phyloP scores from a whole-genome alignment of 2,113 vertebrate genomes.

The Dendrocopos noguchii region DNA sequence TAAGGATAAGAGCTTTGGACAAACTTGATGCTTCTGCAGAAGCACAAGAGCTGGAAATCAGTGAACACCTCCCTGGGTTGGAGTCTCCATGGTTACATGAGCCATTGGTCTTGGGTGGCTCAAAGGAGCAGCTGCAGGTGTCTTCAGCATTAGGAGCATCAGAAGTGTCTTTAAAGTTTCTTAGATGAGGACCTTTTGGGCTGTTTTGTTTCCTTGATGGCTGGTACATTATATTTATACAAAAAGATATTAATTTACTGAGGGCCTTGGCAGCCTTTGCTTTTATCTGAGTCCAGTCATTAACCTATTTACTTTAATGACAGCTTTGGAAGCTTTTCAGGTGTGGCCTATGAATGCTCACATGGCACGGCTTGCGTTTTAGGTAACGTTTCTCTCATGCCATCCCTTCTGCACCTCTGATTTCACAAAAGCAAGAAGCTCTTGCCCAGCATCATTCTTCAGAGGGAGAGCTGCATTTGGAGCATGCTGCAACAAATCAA shows the following conservation, averaged over 20 bases:
- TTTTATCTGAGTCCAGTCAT: neutral
- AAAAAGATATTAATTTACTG: neutral
- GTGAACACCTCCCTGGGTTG: neutral
- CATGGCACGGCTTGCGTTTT: neutral
- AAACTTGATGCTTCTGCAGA: neutral
- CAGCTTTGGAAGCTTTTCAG: slow-evolving; percentile 7
- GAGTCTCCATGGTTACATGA: neutral
- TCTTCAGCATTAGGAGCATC: neutral
- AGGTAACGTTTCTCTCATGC: neutral
- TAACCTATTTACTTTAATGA: slow-evolving; percentile 27
- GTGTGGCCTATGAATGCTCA: neutral
- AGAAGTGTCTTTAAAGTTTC: neutral
- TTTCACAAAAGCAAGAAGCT: neutral
- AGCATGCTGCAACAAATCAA: neutral
- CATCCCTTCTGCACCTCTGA: neutral
- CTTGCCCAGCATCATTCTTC: neutral
- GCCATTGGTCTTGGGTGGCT: neutral
- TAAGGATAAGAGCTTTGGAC: neutral
- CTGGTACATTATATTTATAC: neutral
- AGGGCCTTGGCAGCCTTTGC: neutral
- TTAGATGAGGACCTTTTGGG: neutral
- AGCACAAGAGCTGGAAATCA: neutral
- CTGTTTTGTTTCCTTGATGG: neutral
- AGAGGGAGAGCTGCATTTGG: neutral
- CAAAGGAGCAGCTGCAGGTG: neutral